Evolutionary conservation across 2,888 invertebrate species (phyloP), one percentile per base, ranked within the genome.

Genomic region (Drosophila meridiana): DNA sequence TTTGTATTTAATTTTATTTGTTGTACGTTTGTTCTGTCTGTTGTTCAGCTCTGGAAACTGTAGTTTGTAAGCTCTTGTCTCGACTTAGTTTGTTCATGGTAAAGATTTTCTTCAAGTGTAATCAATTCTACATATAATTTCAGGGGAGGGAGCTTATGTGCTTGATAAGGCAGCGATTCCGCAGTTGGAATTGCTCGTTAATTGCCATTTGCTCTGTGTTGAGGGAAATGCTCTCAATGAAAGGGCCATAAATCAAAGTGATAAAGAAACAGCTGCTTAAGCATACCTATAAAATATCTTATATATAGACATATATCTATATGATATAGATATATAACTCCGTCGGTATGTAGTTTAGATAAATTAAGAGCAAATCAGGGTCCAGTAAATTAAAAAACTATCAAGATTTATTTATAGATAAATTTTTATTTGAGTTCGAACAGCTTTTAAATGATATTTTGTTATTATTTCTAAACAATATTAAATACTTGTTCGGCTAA

Each of bases 191-290:
- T 14, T 42, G 61, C 20, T 50, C 43, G 43, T 67, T 70, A 74
- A 72, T 78, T 76, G 69, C 34, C 67, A 80, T 81, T 79, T 81
- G 69, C 69, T 48, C 40, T 28, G 1, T 20, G 28, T 32, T 60
- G 47, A 11, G 8, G 7, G 20, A 69, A 63, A 53, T 66, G 50
- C 30, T 45, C 48, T 8, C 48, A 61, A 30, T 57, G 28, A 34
- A 34, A 26, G 50, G 53, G 40, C 48, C 58, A 80, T 75, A 80
- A 84, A 77, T 87, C 74, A 70, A 66, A 78, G 62, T 63, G 65
- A 61, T 76, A 67, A 68, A 62, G 30, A 62, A 66, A 68, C 79
- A 78, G 57, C 64, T 74, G 63, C 14, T 34, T 1, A 7, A 30
- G 47, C 26, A 3, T 4, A 34, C 26, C 4, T 45, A 30, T 7